Conservation (phyloP, 2,888 invertebrate species). For the Apotomis betuletana region DNA sequence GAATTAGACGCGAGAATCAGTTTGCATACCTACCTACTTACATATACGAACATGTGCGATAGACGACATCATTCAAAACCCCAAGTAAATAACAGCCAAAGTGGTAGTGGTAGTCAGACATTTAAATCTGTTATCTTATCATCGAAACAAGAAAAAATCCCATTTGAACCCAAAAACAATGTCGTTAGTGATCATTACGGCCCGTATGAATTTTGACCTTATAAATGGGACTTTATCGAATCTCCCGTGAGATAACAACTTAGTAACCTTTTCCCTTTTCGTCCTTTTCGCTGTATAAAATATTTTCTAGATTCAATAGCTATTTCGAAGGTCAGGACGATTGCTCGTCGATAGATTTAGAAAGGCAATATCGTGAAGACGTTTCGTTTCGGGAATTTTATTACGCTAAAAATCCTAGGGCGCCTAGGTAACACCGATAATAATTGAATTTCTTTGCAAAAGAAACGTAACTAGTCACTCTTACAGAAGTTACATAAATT, state of each 20-base stretch:
- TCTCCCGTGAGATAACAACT: slow-evolving; percentile 31
- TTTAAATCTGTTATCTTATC: neutral
- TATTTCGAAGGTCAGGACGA: slow-evolving; percentile 1
- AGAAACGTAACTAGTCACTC: neutral
- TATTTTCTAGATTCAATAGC: slow-evolving; percentile 18
- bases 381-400: slow-evolving; percentile 10
- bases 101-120: no score
- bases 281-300: slow-evolving; percentile 9
- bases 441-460: neutral
- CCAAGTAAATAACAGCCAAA: no score
- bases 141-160: slow-evolving; percentile 5
- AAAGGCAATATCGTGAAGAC: slow-evolving; percentile 17
- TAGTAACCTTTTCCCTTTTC: slow-evolving; percentile 17
- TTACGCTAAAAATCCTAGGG: neutral
- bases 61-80: no score
- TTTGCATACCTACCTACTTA: no score
- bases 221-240: slow-evolving; percentile 34
- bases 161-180: neutral
- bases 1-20: no score
- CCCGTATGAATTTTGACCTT: slow-evolving; percentile 32
- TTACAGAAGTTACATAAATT: no score
- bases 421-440: neutral
- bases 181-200: slow-evolving; percentile 23
- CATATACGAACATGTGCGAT: no score
- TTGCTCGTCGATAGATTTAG: slow-evolving; percentile 7